phyloP scores from a whole-genome alignment of 1,140 invertebrate genomes.

The Euschistus heros region DNA sequence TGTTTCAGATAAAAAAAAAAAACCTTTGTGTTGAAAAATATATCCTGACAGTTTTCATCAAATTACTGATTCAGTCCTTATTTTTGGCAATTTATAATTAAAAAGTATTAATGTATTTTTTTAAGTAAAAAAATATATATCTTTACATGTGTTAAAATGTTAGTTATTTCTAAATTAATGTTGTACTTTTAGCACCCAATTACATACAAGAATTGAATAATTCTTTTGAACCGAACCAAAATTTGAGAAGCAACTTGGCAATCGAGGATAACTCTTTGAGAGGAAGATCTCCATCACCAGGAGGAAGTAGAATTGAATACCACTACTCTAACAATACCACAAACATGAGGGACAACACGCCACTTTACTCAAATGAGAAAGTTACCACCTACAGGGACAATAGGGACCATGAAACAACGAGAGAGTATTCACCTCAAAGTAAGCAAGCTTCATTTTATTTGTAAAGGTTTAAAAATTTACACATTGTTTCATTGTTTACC shows the following conservation, averaged over 20 bases:
- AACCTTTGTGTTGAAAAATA: no score
- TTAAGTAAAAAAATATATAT: no score
- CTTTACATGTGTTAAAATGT: no score
- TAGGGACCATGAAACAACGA: not conserved
- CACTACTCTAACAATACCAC: slow-evolving; percentile 1
- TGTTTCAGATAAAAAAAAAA: no score
- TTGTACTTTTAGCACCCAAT: no score
- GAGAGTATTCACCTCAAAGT: slow-evolving; percentile 15
- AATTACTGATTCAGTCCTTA: no score
- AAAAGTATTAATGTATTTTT: no score
- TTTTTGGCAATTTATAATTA: no score
- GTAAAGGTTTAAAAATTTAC: not conserved
- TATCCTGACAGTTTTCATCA: no score
- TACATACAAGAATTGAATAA: no score
- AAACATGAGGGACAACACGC: not conserved
- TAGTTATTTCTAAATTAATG: no score
- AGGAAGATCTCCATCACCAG: slow-evolving; percentile 19
- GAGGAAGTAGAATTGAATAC: slow-evolving; percentile 7
- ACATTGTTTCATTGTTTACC: no score
- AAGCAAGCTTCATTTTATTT: not conserved
- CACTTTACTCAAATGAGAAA: not conserved
- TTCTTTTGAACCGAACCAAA: not conserved
- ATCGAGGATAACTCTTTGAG: slow-evolving; percentile 2
- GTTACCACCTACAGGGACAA: not conserved
- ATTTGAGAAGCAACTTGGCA: not conserved